Percentiles rank a stretch among this genome's conserved stretches.
Conservation (phyloP, 2,113 vertebrate species). For the Nerophis lumbriciformis region DNA sequence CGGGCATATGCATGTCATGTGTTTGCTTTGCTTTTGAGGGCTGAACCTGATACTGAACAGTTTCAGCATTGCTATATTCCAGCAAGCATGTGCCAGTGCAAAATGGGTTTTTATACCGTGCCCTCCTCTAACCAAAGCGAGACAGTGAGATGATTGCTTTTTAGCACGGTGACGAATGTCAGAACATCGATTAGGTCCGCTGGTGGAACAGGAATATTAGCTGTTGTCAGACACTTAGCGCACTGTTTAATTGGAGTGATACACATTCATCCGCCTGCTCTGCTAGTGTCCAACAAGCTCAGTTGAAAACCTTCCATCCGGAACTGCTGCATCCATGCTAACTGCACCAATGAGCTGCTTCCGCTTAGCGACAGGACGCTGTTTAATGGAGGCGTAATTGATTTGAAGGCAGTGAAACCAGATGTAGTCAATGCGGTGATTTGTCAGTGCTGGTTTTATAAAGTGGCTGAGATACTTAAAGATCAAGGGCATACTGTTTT, state of each 20-base stretch:
- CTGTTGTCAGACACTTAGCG: conserved; percentile 75
- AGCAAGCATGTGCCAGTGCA: conserved; percentile 34
- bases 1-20: too few species aligned
- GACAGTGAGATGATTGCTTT: conserved; percentile 73
- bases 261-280: conserved; percentile 62
- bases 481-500: not conserved
- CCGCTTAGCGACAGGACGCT: conserved; percentile 35
- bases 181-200: conserved; percentile 71
- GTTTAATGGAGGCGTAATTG: conserved; percentile 61
- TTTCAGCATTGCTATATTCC: conserved; percentile 14
- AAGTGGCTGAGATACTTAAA: conserved; percentile 13
- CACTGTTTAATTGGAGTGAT: conserved; percentile 74
- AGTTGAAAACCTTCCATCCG: conserved; percentile 70
- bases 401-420: conserved; percentile 51
- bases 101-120: conserved; percentile 39
- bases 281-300: conserved; percentile 68
- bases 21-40: not conserved
- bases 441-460: conserved; percentile 19
- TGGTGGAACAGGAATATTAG: conserved; percentile 72
- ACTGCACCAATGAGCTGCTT: conserved; percentile 49
- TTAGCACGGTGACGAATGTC: conserved; percentile 64
- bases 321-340: conserved; percentile 60
- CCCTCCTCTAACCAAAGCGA: conserved; percentile 44
- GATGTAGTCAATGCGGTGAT: conserved; percentile 34
- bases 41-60: not conserved